These are phyloP conservation scores for Tragopan temminckii DNA, from an alignment of 2,797 vertebrate genomes.

Conservation along the genomic window DNA sequence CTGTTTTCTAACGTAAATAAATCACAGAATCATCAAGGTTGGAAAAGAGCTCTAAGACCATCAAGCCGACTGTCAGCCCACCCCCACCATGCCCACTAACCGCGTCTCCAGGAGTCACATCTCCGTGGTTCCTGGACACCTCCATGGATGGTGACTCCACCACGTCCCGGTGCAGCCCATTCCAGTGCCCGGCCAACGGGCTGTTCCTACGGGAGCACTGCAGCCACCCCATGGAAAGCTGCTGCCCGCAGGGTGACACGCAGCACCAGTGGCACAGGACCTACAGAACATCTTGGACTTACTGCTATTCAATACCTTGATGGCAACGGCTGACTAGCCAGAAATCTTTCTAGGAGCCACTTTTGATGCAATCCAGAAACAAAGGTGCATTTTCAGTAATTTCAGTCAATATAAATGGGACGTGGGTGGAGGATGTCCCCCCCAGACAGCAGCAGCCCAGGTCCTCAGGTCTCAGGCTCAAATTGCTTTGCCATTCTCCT, in stretches of 20 bases:
- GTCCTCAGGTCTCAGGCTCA: background rate
- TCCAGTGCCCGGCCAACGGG: too few relatives aligned
- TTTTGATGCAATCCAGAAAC: background rate
- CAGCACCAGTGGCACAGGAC: background rate
- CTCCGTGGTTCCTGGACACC: too few relatives aligned
- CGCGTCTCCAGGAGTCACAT: too few relatives aligned
- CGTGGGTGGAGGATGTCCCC: background rate
- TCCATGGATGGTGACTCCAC: too few relatives aligned
- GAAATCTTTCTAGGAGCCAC: background rate
- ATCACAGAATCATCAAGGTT: background rate
- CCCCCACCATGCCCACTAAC: too few relatives aligned
- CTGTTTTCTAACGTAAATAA: background rate
- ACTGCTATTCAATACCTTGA: background rate
- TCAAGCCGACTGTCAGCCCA: too few relatives aligned
- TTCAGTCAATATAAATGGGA: background rate
- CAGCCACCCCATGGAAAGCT: background rate
- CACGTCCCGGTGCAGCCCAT: too few relatives aligned
- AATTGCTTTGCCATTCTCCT: background rate
- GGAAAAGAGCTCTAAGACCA: too few relatives aligned
- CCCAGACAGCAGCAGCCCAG: background rate
- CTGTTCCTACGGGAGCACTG: too few relatives aligned
- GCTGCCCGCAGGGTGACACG: background rate
- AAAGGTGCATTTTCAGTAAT: background rate
- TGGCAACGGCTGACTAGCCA: background rate
- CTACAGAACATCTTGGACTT: fast-evolving